phyloP scores from a whole-genome alignment of 2,888 invertebrate species.

The Drosophila cognata region DNA sequence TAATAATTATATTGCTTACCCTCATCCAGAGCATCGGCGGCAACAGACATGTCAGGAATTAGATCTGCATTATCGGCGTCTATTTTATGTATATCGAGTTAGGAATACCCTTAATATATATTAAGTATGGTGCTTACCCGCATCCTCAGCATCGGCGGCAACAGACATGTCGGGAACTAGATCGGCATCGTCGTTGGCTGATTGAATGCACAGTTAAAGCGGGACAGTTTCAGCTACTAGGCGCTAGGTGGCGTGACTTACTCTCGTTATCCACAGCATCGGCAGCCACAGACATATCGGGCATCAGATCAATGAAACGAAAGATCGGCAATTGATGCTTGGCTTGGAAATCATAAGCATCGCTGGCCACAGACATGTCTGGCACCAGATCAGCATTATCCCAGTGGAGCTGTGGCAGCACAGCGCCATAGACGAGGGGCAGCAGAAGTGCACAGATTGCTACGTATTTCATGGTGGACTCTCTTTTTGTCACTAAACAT shows the following conservation, averaged over 20 bases:
- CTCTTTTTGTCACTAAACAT: constrained; percentile 47
- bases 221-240: neutral
- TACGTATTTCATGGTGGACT: constrained; percentile 58
- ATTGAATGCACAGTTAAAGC: neutral
- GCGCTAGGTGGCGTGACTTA: constrained; percentile 11
- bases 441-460: constrained; percentile 62
- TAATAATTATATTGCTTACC: constrained; percentile 6
- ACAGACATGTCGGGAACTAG: constrained; percentile 46
- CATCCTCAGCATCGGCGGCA: constrained; percentile 29
- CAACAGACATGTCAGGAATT: neutral
- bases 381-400: constrained; percentile 40
- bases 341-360: constrained; percentile 24
- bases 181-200: constrained; percentile 24
- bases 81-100: neutral
- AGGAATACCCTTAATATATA: too few species aligned
- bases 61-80: neutral
- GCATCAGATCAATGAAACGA: constrained; percentile 29
- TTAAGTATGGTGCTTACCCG: neutral
- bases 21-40: neutral
- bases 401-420: constrained; percentile 22
- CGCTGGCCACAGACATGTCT: constrained; percentile 49
- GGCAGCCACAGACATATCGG: constrained; percentile 57
- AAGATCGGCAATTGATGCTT: neutral
- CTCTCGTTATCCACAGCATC: constrained; percentile 43
- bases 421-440: constrained; percentile 68